A percentile compares a stretch with the other conserved stretches of the same genome.
Evolutionary conservation across 64 coral and sea anemone species (phyloP).

Genomic region (Exaiptasia diaphana): DNA sequence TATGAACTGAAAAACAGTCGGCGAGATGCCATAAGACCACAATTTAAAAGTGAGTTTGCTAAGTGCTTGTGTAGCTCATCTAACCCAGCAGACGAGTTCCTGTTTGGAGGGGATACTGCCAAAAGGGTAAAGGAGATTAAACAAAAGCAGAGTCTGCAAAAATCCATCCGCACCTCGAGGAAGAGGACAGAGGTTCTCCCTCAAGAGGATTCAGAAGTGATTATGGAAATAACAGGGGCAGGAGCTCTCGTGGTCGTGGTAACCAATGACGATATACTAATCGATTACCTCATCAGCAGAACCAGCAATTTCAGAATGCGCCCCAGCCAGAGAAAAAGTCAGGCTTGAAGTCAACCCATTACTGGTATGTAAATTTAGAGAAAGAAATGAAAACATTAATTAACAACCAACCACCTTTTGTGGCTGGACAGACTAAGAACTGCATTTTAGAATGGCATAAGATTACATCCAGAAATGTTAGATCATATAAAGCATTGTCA

Average conservation of each 20-base stretch:
- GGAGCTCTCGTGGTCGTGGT: constrained; percentile 10
- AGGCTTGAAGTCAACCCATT: not conserved
- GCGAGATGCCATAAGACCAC: constrained; percentile 41
- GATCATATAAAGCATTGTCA: constrained; percentile 45
- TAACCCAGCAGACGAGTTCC: constrained; percentile 37
- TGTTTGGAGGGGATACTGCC: constrained; percentile 33
- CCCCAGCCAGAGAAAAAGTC: constrained; percentile 49
- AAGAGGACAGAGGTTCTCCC: constrained; percentile 25
- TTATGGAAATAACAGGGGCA: too few species aligned
- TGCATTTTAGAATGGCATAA: constrained; percentile 41
- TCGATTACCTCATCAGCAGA: not conserved
- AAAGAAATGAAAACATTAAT: not conserved
- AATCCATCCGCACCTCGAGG: not conserved
- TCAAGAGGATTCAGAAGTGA: too few species aligned
- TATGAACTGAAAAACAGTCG: constrained; percentile 55
- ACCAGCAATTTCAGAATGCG: constrained; percentile 41
- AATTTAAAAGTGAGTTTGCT: constrained; percentile 52
- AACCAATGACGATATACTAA: too few species aligned
- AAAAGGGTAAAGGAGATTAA: constrained; percentile 53
- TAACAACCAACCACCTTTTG: constrained; percentile 14
- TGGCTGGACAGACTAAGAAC: constrained; percentile 40
- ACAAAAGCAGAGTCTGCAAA: constrained; percentile 30
- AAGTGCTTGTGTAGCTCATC: constrained; percentile 33
- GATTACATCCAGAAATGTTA: constrained; percentile 45
- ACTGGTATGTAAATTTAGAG: constrained; percentile 29